These are phyloP conservation scores for Taenaris catops DNA, from an alignment of 2,888 invertebrate genomes.

Conservation along the genomic window DNA sequence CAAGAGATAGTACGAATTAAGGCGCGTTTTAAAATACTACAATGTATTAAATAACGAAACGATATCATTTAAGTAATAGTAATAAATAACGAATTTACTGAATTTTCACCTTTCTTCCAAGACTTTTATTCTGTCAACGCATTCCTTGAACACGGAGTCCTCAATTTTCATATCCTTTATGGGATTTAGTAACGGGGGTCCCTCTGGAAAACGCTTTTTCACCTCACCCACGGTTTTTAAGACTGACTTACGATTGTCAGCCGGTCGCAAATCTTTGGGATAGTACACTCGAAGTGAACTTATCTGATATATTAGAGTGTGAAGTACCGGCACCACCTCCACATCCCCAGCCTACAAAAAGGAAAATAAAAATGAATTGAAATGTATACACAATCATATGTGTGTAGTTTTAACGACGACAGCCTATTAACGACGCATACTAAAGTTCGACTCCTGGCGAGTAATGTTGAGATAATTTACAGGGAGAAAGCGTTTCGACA, in stretches of 20 bases:
- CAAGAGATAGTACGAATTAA: no score
- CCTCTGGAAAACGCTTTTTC: constrained; percentile 92
- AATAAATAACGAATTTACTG: neutral
- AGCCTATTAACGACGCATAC: no score
- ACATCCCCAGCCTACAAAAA: constrained; percentile 85
- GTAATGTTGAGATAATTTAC: no score
- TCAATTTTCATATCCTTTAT: constrained; percentile 97
- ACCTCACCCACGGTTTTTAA: constrained; percentile 93
- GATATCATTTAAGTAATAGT: no score
- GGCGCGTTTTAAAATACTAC: no score
- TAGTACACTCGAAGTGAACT: constrained; percentile 94
- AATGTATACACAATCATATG: no score
- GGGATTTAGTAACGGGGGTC: constrained; percentile 94
- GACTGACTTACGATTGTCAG: constrained; percentile 92
- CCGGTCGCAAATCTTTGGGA: constrained; percentile 92
- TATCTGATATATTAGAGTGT: constrained; percentile 90
- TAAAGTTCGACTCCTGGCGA: no score
- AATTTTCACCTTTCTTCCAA: constrained; percentile 87
- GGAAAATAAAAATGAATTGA: constrained; percentile 8
- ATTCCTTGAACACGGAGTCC: constrained; percentile 87
- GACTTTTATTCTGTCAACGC: constrained; percentile 90
- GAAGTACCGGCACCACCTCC: constrained; percentile 93
- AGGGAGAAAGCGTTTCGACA: no score
- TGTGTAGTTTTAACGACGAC: no score
- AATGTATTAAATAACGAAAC: no score